phyloP scores from a whole-genome alignment of 2,113 vertebrate species.

The Girardinichthys multiradiatus region DNA sequence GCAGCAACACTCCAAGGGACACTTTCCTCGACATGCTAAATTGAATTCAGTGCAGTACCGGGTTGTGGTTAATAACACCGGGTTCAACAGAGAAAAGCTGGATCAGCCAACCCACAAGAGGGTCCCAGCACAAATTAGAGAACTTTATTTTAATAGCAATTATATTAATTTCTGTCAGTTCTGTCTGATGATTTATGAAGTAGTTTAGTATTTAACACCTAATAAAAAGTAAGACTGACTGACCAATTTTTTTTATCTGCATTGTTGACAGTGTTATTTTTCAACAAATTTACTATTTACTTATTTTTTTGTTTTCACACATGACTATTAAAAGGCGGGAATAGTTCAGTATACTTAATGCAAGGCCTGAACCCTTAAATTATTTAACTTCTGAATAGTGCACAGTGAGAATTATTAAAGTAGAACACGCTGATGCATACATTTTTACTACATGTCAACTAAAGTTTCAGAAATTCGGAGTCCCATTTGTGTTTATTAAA shows the following conservation, averaged over 20 bases:
- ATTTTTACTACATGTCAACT: background rate
- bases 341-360: background rate
- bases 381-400: background rate
- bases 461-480: background rate
- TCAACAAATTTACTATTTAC: background rate
- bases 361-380: background rate
- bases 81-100: background rate
- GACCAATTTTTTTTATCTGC: background rate
- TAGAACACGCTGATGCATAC: background rate
- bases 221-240: background rate
- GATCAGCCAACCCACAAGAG: background rate
- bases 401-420: background rate
- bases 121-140: constrained; percentile 1
- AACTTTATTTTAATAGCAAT: constrained; percentile 1
- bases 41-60: constrained; percentile 15
- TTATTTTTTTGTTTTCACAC: background rate
- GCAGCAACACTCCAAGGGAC: constrained; percentile 18
- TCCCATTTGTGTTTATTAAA: background rate
- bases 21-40: constrained; percentile 28
- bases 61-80: background rate
- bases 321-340: background rate
- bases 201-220: background rate
- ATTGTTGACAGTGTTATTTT: background rate
- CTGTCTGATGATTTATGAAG: background rate
- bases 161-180: constrained; percentile 4